Evolutionary conservation across 2,113 vertebrate species (phyloP).

Genomic region (Gavialis gangeticus): DNA sequence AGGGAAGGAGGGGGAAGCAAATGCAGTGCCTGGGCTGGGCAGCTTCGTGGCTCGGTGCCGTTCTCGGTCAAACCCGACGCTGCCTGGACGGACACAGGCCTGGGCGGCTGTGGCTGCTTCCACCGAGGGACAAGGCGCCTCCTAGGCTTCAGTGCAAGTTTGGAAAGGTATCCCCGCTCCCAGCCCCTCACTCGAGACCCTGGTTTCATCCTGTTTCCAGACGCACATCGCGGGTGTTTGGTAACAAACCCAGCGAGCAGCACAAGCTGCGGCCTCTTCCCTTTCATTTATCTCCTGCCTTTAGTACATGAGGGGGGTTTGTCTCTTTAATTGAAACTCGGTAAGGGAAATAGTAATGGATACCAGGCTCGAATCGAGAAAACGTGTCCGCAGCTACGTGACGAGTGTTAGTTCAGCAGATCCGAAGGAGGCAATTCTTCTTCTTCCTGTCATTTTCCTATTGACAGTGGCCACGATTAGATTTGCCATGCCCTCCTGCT

Average conservation of each 20-base stretch:
- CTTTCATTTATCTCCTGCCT: conserved; percentile 30
- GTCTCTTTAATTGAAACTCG: conserved; percentile 79
- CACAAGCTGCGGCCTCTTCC: neutral
- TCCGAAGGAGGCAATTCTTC: conserved; percentile 72
- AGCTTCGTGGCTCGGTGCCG: neutral
- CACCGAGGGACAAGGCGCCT: neutral
- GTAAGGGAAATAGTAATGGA: conserved; percentile 79
- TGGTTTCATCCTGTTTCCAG: neutral
- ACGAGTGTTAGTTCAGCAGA: conserved; percentile 83
- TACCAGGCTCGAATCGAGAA: conserved; percentile 71
- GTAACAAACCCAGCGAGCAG: neutral
- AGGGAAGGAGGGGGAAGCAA: neutral
- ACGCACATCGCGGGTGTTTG: neutral
- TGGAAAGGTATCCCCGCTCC: neutral
- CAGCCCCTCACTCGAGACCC: neutral
- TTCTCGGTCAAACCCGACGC: too few relatives aligned
- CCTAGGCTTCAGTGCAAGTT: neutral
- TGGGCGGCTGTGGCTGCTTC: too few relatives aligned
- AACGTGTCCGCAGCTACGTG: conserved; percentile 77
- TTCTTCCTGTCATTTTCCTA: conserved; percentile 74
- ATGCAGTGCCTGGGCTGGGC: neutral
- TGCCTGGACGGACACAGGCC: too few relatives aligned
- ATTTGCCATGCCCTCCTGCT: conserved; percentile 68
- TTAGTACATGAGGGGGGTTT: neutral
- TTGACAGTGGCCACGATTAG: conserved; percentile 70